Percentiles rank a stretch among this genome's conserved stretches.
These are phyloP conservation scores for Zaprionus vittiger DNA, from an alignment of 1,140 invertebrate genomes.

Conservation along the genomic window DNA sequence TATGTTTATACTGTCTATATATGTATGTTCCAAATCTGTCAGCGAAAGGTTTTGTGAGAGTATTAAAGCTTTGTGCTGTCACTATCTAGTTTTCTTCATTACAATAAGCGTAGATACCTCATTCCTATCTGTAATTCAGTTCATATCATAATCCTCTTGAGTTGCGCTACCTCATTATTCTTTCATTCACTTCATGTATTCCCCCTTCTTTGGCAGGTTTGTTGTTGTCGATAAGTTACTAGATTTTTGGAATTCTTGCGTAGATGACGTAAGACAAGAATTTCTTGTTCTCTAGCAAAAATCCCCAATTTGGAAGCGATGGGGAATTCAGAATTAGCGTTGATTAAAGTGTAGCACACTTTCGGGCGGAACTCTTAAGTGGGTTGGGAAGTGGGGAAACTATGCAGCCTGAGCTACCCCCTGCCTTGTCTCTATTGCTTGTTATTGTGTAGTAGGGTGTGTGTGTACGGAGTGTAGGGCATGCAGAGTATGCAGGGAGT, in stretches of 20 bases:
- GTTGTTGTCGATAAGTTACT: not conserved
- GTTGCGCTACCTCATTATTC: too few species aligned
- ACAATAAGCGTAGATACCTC: too few species aligned
- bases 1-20: too few species aligned
- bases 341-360: constrained; percentile 36
- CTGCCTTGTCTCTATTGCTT: too few species aligned
- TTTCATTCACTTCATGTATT: too few species aligned
- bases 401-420: too few species aligned
- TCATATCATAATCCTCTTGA: not conserved
- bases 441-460: not conserved
- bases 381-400: not conserved
- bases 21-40: too few species aligned
- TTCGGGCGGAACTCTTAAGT: constrained; percentile 22
- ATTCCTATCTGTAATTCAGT: not conserved
- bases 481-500: constrained; percentile 11
- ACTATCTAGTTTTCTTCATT: too few species aligned
- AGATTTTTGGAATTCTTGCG: not conserved
- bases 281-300: not conserved
- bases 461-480: not conserved
- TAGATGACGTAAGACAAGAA: not conserved
- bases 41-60: too few species aligned
- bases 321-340: not conserved
- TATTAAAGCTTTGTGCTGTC: too few species aligned
- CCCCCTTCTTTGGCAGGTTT: too few species aligned
- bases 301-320: not conserved